phyloP scores from a whole-genome alignment of 2,797 vertebrate genomes.

The Coracias cyanogaster region DNA sequence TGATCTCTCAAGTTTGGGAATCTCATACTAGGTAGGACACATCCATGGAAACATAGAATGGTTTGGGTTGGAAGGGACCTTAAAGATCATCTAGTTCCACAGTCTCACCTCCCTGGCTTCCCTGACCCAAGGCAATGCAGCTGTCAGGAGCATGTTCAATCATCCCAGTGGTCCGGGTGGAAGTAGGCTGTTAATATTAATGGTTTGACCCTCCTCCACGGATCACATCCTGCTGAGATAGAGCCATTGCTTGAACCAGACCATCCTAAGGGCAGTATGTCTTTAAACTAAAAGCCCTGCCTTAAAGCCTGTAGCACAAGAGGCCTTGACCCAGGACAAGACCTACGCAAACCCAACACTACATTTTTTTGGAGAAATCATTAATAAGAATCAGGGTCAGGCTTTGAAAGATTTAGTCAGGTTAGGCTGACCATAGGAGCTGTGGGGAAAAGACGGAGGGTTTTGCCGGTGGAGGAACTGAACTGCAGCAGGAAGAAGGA shows the following conservation, averaged over 20 bases:
- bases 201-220: neutral
- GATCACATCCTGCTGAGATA: conserved; percentile 9
- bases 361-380: neutral
- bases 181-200: conserved; percentile 23
- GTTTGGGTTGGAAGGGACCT: no score
- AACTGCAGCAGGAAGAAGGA: neutral
- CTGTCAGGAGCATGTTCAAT: neutral
- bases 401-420: neutral
- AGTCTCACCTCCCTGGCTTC: neutral
- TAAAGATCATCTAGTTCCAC: no score
- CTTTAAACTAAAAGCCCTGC: neutral
- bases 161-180: neutral
- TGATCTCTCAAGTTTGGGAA: neutral
- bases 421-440: neutral
- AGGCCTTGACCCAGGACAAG: neutral
- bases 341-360: neutral
- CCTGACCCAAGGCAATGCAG: neutral
- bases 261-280: neutral
- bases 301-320: neutral
- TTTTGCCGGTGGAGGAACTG: neutral
- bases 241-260: neutral
- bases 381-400: neutral
- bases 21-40: neutral
- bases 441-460: neutral
- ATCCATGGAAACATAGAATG: neutral